Conservation (phyloP, 2,888 invertebrate genomes). For the Xanthostigma xanthostigma region DNA sequence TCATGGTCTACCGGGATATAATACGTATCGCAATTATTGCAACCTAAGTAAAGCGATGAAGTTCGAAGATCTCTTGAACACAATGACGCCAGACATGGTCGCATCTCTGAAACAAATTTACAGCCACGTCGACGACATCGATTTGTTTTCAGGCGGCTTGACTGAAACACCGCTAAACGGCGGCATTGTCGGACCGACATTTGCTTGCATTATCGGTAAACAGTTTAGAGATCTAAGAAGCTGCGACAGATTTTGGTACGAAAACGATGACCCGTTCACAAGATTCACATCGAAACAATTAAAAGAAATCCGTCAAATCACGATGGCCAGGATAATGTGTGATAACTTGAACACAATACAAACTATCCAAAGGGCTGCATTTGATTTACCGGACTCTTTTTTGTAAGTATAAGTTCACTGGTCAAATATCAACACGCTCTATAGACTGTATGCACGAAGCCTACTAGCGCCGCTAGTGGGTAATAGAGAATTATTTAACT, state of each 20-base stretch:
- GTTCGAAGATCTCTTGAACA: constrained; percentile 37
- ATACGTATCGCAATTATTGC: constrained; percentile 50
- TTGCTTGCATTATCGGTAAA: constrained; percentile 57
- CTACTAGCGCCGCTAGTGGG: too few species aligned
- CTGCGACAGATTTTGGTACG: constrained; percentile 62
- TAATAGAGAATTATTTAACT: too few species aligned
- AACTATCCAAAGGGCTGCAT: constrained; percentile 33
- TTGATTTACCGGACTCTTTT: constrained; percentile 34
- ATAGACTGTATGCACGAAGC: too few species aligned
- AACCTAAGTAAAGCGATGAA: constrained; percentile 37
- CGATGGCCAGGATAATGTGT: constrained; percentile 45
- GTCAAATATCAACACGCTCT: not conserved
- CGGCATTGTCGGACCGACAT: constrained; percentile 52
- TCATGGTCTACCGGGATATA: constrained; percentile 50
- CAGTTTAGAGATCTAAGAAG: constrained; percentile 47
- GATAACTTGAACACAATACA: constrained; percentile 49
- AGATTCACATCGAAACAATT: constrained; percentile 34
- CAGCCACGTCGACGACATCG: constrained; percentile 49
- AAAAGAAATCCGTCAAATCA: constrained; percentile 43
- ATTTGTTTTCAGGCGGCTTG: constrained; percentile 57
- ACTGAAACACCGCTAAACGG: constrained; percentile 45
- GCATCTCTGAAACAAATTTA: constrained; percentile 37
- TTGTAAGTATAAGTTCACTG: constrained; percentile 27
- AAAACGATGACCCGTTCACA: constrained; percentile 19
- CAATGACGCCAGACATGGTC: constrained; percentile 33